Evolutionary conservation across 2,797 vertebrate species (phyloP), one percentile per base, ranked within the genome.

Genomic region (Spea hammondii): DNA sequence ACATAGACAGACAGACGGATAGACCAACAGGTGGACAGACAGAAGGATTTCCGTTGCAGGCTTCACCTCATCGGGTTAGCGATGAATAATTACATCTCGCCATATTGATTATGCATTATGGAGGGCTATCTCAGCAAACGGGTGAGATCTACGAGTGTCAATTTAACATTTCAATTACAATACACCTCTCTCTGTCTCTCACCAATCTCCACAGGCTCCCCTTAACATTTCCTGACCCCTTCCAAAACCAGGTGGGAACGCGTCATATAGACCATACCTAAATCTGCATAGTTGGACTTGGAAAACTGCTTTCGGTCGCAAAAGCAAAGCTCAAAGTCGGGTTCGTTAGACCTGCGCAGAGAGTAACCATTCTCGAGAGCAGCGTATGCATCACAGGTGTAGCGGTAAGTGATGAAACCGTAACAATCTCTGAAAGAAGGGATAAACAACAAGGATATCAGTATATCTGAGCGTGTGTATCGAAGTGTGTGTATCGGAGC

Each of bases 381-480:
- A 90, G 96, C 95, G 55, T 97, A 96, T 87, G 96, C 97, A 70
- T 99, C 98, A 93, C 97, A 99, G 88, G 95, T 98, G 83, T 97
- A 99, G 91, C 97, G 96, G 94, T 97, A 99, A 86, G 95, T 98
- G 94, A 99, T 97, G 94, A 99, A 99, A 94, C 96, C 97, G 87
- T 97, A 98, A 92, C 94, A 96, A 92, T 97, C 95, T 93, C 98
- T 99, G 93, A 51, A 89, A 83, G 53, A 76, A 83, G 84, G 55
- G 72, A 77, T 45, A 67, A 84, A 80, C 32, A 32, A 32, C 32
- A 32, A 32, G 3, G 32, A 32, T 32, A 32, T 32, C 32, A 32
- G 32, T 32, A 32, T 32, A 32, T 32, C 32, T 0, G 32, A 32
- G 3, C 32, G 32, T 32, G 32, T 32, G 2, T 32, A 32, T 32